A percentile compares a stretch with the other conserved stretches of the same genome.
Conservation (phyloP, 2,113 vertebrate species). For the Protobothrops mucrosquamatus region DNA sequence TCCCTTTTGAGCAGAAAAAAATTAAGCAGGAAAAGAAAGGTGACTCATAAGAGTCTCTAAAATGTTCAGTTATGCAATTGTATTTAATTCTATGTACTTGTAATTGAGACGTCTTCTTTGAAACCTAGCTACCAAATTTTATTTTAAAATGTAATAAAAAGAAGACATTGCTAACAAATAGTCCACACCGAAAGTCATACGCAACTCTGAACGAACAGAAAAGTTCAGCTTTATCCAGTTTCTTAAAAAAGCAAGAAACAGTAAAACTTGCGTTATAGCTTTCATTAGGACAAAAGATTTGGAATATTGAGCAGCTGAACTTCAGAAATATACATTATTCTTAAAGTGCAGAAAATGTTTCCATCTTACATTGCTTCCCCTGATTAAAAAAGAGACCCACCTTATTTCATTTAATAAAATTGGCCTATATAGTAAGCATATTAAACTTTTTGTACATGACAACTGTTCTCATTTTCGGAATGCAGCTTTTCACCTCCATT, state of each 20-base stretch:
- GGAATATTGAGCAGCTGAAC: constrained; percentile 55
- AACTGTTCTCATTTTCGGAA: constrained; percentile 68
- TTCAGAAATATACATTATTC: constrained; percentile 59
- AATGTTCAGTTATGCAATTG: not conserved
- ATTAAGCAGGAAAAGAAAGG: not conserved
- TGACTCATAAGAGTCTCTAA: not conserved
- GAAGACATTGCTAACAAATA: not conserved
- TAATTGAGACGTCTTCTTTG: not conserved
- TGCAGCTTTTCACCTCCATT: constrained; percentile 60
- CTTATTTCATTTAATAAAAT: constrained; percentile 67
- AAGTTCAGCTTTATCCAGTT: constrained; percentile 51
- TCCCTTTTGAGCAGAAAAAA: not conserved
- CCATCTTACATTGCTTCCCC: constrained; percentile 51
- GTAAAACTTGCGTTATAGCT: constrained; percentile 19
- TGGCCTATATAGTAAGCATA: constrained; percentile 63
- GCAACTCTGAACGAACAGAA: not conserved
- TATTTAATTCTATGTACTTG: not conserved
- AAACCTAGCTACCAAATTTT: not conserved
- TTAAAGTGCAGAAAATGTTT: constrained; percentile 52
- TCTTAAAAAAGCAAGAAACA: constrained; percentile 46
- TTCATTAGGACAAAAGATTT: constrained; percentile 62
- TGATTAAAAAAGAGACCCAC: constrained; percentile 63
- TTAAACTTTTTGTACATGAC: constrained; percentile 70
- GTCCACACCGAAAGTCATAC: not conserved
- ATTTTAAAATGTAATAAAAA: not conserved